Conservation (phyloP, 2,888 invertebrate species). For the Calephelis perditalis region DNA sequence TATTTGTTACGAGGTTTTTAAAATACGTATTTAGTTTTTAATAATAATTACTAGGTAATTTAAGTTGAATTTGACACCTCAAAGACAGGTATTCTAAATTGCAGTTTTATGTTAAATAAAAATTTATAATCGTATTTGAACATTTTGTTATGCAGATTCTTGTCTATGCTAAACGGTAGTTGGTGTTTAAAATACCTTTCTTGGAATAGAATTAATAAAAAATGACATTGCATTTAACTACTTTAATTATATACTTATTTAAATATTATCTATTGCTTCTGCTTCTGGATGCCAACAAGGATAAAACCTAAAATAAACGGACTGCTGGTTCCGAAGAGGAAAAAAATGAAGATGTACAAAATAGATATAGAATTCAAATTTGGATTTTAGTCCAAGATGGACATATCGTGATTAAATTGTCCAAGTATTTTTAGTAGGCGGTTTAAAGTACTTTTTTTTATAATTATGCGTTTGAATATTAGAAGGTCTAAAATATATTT, state of each 20-base stretch:
- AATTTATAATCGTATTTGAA: not conserved
- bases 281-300: too few species aligned
- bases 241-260: not conserved
- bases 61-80: constrained; percentile 3
- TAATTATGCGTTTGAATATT: too few species aligned
- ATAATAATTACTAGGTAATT: constrained; percentile 3
- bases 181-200: not conserved
- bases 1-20: not conserved
- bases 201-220: constrained; percentile 8
- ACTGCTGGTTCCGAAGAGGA: too few species aligned
- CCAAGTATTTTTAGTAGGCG: too few species aligned
- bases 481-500: too few species aligned
- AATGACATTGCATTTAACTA: not conserved
- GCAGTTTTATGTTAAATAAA: constrained; percentile 4
- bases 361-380: too few species aligned
- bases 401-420: too few species aligned
- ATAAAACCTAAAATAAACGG: too few species aligned
- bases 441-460: too few species aligned
- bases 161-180: constrained; percentile 9
- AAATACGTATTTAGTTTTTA: constrained; percentile 8
- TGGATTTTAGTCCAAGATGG: too few species aligned
- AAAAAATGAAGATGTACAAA: too few species aligned
- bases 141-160: constrained; percentile 6
- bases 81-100: not conserved
- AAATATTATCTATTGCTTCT: not conserved